Evolutionary conservation across 2,888 invertebrate species (phyloP).

Genomic region (Gerris lacustris): DNA sequence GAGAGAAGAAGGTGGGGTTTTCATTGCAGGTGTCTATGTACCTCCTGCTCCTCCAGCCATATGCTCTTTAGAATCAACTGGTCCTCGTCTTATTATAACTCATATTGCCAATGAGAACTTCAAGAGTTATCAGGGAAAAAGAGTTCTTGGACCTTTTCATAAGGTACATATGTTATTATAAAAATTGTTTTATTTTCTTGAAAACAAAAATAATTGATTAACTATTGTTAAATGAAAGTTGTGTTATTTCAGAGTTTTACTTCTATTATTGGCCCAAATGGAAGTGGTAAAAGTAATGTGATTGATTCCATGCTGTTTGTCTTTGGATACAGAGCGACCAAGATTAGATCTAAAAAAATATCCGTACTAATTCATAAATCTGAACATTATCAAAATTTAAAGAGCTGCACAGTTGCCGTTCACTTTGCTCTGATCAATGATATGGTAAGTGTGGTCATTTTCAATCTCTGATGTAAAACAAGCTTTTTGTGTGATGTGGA

Average conservation of each 20-base stretch:
- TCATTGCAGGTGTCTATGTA: conserved; percentile 70
- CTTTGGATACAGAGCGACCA: conserved; percentile 90
- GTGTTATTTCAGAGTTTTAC: conserved; percentile 65
- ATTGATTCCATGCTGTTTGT: conserved; percentile 99
- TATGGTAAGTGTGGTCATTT: conserved; percentile 43
- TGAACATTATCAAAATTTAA: conserved; percentile 57
- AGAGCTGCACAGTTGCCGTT: conserved; percentile 73
- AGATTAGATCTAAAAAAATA: conserved; percentile 91
- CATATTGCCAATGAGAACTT: conserved; percentile 87
- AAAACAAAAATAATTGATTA: neutral
- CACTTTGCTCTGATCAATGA: conserved; percentile 75
- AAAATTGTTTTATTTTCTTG: conserved; percentile 20
- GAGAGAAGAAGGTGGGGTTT: conserved; percentile 50
- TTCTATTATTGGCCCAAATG: conserved; percentile 94
- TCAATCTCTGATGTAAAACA: neutral
- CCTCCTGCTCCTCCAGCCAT: conserved; percentile 55
- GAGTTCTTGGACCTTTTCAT: conserved; percentile 85
- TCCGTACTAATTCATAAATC: conserved; percentile 88
- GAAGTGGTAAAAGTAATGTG: conserved; percentile 97
- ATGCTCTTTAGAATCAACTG: conserved; percentile 57
- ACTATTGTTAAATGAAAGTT: too few species aligned
- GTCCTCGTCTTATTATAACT: conserved; percentile 78
- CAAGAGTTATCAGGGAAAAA: conserved; percentile 85
- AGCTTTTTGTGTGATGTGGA: too few species aligned
- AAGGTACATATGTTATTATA: conserved; percentile 49